A percentile compares a stretch with the other conserved stretches of the same genome.
These are phyloP conservation scores for Bicyclus anynana DNA, from an alignment of 1,140 invertebrate genomes.

Conservation along the genomic window DNA sequence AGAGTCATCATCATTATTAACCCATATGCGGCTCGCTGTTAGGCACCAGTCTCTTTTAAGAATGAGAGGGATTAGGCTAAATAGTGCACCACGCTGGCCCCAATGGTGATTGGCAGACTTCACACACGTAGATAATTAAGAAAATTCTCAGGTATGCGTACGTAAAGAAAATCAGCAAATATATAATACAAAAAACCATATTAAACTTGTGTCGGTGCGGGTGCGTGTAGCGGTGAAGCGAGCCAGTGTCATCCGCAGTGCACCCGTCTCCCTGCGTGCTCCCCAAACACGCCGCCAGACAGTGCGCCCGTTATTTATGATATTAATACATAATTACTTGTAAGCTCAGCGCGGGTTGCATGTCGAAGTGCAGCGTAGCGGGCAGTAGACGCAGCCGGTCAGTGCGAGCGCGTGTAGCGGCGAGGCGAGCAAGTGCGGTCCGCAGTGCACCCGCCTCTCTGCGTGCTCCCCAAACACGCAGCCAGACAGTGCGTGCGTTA, in stretches of 20 bases:
- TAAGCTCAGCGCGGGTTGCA: constrained; percentile 62
- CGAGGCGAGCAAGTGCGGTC: constrained; percentile 47
- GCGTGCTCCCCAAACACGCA: constrained; percentile 58
- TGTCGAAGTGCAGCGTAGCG: constrained; percentile 53
- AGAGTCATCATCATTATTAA: too few species aligned
- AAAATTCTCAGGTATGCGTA: too few species aligned
- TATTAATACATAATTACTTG: too few species aligned
- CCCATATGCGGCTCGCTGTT: too few species aligned
- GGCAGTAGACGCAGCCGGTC: constrained; percentile 44
- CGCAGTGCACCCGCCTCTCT: constrained; percentile 48
- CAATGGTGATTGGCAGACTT: too few species aligned
- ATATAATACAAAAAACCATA: too few species aligned
- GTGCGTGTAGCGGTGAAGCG: constrained; percentile 41
- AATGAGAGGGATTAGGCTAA: too few species aligned
- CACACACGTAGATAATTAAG: too few species aligned
- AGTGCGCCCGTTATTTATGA: constrained; percentile 35
- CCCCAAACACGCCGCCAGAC: constrained; percentile 62
- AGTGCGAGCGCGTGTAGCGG: constrained; percentile 37
- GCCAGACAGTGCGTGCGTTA: constrained; percentile 45
- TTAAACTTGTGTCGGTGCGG: constrained; percentile 39
- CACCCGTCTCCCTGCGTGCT: constrained; percentile 45
- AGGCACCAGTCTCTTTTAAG: too few species aligned
- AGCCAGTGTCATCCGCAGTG: constrained; percentile 46
- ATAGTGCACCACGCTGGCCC: too few species aligned
- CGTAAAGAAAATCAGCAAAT: too few species aligned